Evolutionary conservation across 2,113 vertebrate genomes (phyloP), one percentile per base, ranked within the genome.

Genomic region (Syngnathoides biaculeatus): DNA sequence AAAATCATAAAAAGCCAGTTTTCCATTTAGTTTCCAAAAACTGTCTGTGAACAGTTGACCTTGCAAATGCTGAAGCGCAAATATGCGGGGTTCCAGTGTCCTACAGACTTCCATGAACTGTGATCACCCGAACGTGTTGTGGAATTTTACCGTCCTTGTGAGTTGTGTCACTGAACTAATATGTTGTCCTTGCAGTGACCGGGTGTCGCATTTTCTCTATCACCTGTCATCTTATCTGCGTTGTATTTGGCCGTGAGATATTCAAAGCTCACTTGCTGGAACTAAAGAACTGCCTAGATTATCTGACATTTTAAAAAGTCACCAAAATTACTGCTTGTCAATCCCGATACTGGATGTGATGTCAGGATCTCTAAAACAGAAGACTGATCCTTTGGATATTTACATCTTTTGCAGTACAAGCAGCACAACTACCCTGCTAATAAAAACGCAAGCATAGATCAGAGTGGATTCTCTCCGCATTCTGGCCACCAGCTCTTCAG

Each of bases 231-330:
- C n/a, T 65, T 61, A 62, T 74, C 71, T 59, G 26, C 15, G 8
- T 17, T 68, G 57, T 47, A n/a, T 70, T 35, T 14, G 42, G 53
- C 79, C 68, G 62, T 77, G 65, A 67, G 20, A 67, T 48, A 60
- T 27, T 73, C 19, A 35, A 19, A 62, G 60, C 35, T 42, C 9
- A 55, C 40, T 9, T 24, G 9, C 5, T 58, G 12, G 62, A 43
- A 15, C 38, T 15, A 60, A 79, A 61, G 53, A 68, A 64, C 53
- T 35, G 39, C 2, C 64, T 8, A 40, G 19, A 52, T 20, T 50
- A 35, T 56, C 38, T 15, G 35, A 50, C 48, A 48, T n/a, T n/a
- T n/a, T 17, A 24, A 59, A 40, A 39, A 26, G 19, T n/a, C n/a
- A n/a, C n/a, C n/a, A n/a, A n/a, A n/a, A n/a, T n/a, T 20, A 24